Evolutionary conservation across 2,888 invertebrate genomes (phyloP), one percentile per base, ranked within the genome.

Genomic region (Shargacucullia verbasci): DNA sequence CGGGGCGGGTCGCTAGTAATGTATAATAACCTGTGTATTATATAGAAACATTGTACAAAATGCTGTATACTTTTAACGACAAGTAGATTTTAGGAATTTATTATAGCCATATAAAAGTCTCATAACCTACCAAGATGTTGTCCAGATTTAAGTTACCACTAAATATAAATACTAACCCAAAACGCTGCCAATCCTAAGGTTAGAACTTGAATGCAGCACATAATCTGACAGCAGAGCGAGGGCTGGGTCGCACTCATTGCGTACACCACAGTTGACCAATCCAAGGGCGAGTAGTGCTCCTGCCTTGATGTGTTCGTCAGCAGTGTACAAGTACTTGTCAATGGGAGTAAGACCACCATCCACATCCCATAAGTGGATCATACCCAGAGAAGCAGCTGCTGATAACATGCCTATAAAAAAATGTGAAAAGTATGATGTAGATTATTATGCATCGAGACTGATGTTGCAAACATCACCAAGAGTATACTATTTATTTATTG

Each of bases 221-320:
- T 99, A 99, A 86, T 99, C 99, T 0, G 98, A 97, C 0, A 99
- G 95, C 56, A 99, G 93, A 3, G 99, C 99, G 44, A 99, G 95
- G 0, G 99, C 99, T 0, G 99, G 99, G 89, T 99, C 99, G 84
- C 99, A 99, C 83, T 99, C 99, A 87, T 99, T 99, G 47, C 98
- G 95, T 2, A 99, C 98, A 27, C 99, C 99, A 82, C 98, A 98
- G 87, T 99, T 99, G 12, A 99, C 99, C 49, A 99, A 97, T 37
- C 99, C 99, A 70, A 99, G 96, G 0, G 99, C 99, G 31, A 99
- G 92, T 35, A 99, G 90, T 0, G 99, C 99, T 1, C 99, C 99
- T 0, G 99, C 98, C 95, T 99, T 99, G 70, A 99, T 99, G 87
- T 98, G 97, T 83, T 99, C 98, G 80, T 99, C 99, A 0, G 97